A percentile compares a stretch with the other conserved stretches of the same genome.
phyloP scores from a whole-genome alignment of 2,113 vertebrate genomes.

The Quiscalus mexicanus region DNA sequence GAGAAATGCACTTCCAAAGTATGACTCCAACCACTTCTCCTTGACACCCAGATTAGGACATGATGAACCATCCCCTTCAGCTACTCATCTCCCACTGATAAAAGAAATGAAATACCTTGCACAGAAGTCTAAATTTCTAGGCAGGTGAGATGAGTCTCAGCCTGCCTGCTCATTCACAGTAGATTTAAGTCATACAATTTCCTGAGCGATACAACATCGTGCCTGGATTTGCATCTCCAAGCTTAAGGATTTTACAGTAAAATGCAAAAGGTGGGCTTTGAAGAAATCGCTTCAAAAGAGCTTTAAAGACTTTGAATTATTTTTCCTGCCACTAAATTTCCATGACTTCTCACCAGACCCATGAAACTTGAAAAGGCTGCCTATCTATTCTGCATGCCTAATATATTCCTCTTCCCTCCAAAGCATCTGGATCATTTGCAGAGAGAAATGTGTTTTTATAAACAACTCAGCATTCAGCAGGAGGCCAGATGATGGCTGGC shows the following conservation, averaged over 20 bases:
- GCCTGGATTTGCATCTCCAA: conserved; percentile 14
- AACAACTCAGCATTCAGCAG: conserved; percentile 33
- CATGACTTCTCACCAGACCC: conserved; percentile 48
- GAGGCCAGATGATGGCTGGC: conserved; percentile 19
- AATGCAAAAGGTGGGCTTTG: conserved; percentile 28
- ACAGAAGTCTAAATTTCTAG: not conserved
- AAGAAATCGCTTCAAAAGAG: conserved; percentile 29
- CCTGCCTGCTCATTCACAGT: not conserved
- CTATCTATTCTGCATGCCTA: conserved; percentile 26
- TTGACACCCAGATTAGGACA: not conserved
- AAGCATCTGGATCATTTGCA: conserved; percentile 11
- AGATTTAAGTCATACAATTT: not conserved
- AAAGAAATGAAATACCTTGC: not conserved
- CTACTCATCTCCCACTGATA: not conserved
- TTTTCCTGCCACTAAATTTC: conserved; percentile 19
- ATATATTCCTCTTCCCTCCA: conserved; percentile 24
- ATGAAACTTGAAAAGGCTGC: conserved; percentile 40
- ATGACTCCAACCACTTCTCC: not conserved
- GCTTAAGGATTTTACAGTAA: not conserved
- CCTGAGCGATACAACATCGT: not conserved
- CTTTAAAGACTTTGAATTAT: conserved; percentile 34
- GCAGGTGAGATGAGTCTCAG: not conserved
- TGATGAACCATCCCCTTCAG: not conserved
- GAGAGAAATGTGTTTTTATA: conserved; percentile 31
- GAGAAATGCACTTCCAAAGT: not conserved